Base-by-base conservation (phyloP, 2,888 invertebrate species). In the Clepsis dumicolana region DNA sequence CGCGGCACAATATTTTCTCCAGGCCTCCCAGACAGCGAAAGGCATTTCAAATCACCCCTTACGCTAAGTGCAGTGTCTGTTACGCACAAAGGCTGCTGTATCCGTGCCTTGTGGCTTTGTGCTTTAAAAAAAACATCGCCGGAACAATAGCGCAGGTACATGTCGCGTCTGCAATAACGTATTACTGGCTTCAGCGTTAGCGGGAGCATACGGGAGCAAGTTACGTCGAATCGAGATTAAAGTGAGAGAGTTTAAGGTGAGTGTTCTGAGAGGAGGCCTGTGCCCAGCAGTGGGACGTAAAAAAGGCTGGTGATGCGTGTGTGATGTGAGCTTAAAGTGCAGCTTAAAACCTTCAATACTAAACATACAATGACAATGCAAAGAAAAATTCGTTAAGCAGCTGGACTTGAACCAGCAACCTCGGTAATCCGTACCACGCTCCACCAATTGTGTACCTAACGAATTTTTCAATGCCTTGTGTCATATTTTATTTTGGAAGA, bases 81-180 rank as follows among this genome's bases (percentile, higher is more conserved):
- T 83, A 83, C 75, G 82, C 77, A 77, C 77, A 77, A 80, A 78
- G 77, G 73, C 77, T 79, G 73, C 77, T 79, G 73, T 79, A 80
- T 77, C 83, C 84, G 86, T 85, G 89, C 88, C 87, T 88, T 90
- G 90, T 80, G 91, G 91, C 91, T 89, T 91, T 93, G 91, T 92
- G 90, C 91, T 89, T 91, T 90, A 87, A 81, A 82, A 82, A 82
- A 80, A 79, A 77, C 87, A 85, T 77, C 85, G 78, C 75, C 76
- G 73, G 75, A 87, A 91, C 91, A 91, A 91, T 89, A 78, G 80
- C 74, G 72, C 80, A 80, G 82, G 78, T 77, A 78, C 75, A 74
- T 75, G 77, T 79, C 77, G 77, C 84, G 82, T 81, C 85, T 76
- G 80, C 80, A 79, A 78, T 85, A 80, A 81, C 73, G 77, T 75